Percentiles rank a stretch among this genome's conserved stretches.
Evolutionary conservation across 1,140 invertebrate species (phyloP).

Genomic region (Drosophila ambigua): DNA sequence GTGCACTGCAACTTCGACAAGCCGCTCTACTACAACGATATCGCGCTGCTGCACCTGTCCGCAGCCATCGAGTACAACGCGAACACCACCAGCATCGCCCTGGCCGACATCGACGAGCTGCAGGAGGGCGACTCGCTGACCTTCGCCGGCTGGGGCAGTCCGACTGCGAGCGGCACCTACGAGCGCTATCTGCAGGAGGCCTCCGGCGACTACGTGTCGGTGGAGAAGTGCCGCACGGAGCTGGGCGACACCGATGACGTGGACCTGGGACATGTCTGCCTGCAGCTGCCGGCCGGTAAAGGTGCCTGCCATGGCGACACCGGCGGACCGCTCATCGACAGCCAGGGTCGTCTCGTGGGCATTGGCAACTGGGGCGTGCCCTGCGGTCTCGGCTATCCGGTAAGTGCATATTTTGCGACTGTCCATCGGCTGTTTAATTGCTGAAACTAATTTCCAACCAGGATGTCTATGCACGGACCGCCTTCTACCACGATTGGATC

Average conservation of each 20-base stretch:
- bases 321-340: conserved; percentile 69
- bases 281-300: conserved; percentile 84
- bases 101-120: conserved; percentile 66
- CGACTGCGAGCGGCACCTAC: conserved; percentile 31
- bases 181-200: conserved; percentile 53
- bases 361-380: conserved; percentile 85
- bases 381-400: conserved; percentile 85
- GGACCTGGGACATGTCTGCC: conserved; percentile 86
- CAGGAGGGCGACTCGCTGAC: conserved; percentile 61
- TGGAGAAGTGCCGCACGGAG: conserved; percentile 33
- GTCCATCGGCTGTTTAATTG: conserved; percentile 2
- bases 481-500: conserved; percentile 82
- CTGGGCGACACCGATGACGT: conserved; percentile 53
- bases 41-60: conserved; percentile 84
- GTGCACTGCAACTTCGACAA: conserved; percentile 79
- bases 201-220: conserved; percentile 46
- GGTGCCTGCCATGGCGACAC: conserved; percentile 83
- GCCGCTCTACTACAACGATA: conserved; percentile 84
- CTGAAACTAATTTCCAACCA: not conserved
- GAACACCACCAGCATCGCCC: conserved; percentile 78
- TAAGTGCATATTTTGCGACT: not conserved
- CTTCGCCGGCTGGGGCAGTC: conserved; percentile 86
- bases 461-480: conserved; percentile 84
- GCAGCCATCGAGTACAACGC: conserved; percentile 79
- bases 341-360: conserved; percentile 57